Evolutionary conservation across 2,113 vertebrate genomes (phyloP).

Genomic region (Mionectes macconnelli): DNA sequence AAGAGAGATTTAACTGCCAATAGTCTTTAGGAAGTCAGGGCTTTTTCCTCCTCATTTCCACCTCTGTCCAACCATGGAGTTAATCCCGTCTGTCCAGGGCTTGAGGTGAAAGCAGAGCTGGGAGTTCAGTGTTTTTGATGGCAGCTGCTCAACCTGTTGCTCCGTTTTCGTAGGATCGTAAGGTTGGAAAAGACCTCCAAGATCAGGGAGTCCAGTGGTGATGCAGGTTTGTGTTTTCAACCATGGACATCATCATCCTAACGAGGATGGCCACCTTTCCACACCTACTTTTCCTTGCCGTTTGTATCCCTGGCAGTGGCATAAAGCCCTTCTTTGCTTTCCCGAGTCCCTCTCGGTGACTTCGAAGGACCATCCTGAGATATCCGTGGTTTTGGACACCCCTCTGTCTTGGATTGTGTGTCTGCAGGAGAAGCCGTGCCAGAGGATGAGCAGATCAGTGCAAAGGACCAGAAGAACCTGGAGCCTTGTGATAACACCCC

Average conservation of each 20-base stretch:
- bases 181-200: neutral
- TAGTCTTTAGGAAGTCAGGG: neutral
- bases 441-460: constrained; percentile 85
- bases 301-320: fast-evolving
- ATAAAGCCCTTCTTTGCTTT: neutral
- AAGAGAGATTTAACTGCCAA: neutral
- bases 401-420: neutral
- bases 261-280: fast-evolving
- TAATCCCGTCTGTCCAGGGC: neutral
- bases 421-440: constrained; percentile 86
- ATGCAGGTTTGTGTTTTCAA: neutral
- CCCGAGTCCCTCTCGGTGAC: neutral
- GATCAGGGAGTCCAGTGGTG: fast-evolving
- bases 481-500: constrained; percentile 86
- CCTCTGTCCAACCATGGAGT: neutral
- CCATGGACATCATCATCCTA: neutral
- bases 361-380: neutral
- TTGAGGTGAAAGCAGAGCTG: neutral
- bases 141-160: neutral
- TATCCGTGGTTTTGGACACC: neutral
- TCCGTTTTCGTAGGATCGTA: neutral
- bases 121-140: neutral
- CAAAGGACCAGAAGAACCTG: constrained; percentile 85
- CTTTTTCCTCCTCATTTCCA: neutral
- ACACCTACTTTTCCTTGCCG: neutral